Conservation (phyloP, 1,140 invertebrate species). For the Drosophila littoralis region DNA sequence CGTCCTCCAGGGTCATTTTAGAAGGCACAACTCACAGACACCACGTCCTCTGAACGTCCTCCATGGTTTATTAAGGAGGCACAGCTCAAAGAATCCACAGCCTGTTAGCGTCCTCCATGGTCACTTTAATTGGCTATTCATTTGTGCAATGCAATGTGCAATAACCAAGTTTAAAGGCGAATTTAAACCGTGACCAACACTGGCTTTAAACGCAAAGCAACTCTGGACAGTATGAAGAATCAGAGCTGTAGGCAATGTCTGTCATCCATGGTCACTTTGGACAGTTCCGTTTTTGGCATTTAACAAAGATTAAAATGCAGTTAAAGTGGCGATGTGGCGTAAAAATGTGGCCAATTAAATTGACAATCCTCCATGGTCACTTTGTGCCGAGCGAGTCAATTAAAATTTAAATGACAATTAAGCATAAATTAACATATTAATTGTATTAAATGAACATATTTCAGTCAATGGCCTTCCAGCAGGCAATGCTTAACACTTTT, state of each 20-base stretch:
- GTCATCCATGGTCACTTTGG: too few relatives aligned
- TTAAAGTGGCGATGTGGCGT: too few relatives aligned
- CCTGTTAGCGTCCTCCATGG: neutral
- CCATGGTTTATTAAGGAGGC: neutral
- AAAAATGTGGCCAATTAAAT: too few relatives aligned
- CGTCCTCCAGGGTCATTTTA: neutral
- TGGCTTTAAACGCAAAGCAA: neutral
- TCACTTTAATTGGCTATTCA: neutral
- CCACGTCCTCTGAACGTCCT: neutral
- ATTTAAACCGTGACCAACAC: neutral
- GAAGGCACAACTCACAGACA: neutral
- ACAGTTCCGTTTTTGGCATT: too few relatives aligned
- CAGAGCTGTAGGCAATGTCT: too few relatives aligned
- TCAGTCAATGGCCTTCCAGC: neutral
- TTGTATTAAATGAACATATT: too few relatives aligned
- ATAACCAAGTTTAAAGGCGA: neutral
- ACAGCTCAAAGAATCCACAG: neutral
- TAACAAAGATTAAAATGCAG: too few relatives aligned
- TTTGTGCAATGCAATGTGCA: neutral
- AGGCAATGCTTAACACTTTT: slow-evolving; percentile 1
- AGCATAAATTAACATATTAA: too few relatives aligned
- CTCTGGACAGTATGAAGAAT: neutral
- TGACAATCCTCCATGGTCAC: neutral
- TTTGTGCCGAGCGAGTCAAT: neutral
- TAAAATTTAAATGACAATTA: neutral